A percentile compares a stretch with the other conserved stretches of the same genome.
phyloP scores from a whole-genome alignment of 2,113 vertebrate species.

The Gymnobelideus leadbeateri region DNA sequence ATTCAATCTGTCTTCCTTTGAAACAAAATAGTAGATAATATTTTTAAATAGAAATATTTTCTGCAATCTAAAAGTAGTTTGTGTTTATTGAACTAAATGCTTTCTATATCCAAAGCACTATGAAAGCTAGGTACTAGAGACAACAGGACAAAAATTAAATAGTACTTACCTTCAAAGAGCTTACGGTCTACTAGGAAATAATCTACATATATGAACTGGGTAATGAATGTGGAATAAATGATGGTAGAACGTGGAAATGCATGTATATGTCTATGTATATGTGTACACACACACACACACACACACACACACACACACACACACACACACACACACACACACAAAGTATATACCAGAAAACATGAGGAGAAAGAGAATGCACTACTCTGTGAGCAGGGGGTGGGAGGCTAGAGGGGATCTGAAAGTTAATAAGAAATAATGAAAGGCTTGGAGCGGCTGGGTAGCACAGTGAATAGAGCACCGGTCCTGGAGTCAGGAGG shows the following conservation, averaged over 20 bases:
- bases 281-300: too few relatives aligned
- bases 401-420: neutral
- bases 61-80: neutral
- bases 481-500: too few relatives aligned
- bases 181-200: neutral
- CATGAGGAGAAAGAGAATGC: too few relatives aligned
- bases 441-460: too few relatives aligned
- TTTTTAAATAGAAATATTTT: neutral
- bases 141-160: neutral
- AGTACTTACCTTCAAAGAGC: neutral
- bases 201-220: too few relatives aligned
- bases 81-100: neutral
- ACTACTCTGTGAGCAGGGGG: too few relatives aligned
- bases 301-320: too few relatives aligned
- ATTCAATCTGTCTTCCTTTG: conserved; percentile 26
- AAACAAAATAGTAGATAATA: conserved; percentile 5
- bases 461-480: too few relatives aligned
- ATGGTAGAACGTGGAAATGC: too few relatives aligned
- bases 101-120: neutral
- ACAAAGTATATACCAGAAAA: neutral
- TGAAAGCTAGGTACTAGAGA: neutral
- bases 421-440: neutral
- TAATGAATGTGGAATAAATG: neutral
- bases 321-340: too few relatives aligned
- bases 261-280: too few relatives aligned